These are phyloP conservation scores for Pterobdella sp. DNA, from an alignment of 2,888 invertebrate genomes.

Conservation along the genomic window DNA sequence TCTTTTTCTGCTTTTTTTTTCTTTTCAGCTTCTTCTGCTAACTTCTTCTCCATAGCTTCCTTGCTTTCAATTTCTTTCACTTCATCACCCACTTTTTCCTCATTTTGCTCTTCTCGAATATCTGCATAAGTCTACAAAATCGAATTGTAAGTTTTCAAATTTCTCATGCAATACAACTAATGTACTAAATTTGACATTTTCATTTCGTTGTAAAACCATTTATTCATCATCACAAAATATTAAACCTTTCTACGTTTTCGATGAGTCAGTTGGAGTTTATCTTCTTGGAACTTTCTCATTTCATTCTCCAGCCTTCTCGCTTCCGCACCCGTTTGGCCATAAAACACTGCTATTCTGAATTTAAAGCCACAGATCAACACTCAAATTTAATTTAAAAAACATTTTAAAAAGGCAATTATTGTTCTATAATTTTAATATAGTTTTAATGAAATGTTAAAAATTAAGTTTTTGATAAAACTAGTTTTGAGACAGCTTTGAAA, in stretches of 20 bases:
- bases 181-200: no score
- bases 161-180: no score
- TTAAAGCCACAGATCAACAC: no score
- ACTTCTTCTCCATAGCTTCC: neutral
- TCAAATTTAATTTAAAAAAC: no score
- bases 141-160: no score
- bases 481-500: no score
- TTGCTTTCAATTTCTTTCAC: neutral
- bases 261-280: neutral
- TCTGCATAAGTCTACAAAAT: neutral
- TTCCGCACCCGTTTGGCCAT: constrained; percentile 22
- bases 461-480: no score
- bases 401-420: no score
- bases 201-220: no score
- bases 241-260: neutral
- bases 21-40: neutral
- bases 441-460: no score
- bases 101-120: neutral
- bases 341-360: constrained; percentile 17
- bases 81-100: neutral
- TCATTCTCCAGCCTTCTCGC: constrained; percentile 21
- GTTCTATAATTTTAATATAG: neutral
- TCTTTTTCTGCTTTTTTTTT: constrained; percentile 6
- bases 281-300: constrained; percentile 9
- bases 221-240: neutral